phyloP scores from a whole-genome alignment of 1,140 invertebrate genomes.

The Drosophila tsacasi region DNA sequence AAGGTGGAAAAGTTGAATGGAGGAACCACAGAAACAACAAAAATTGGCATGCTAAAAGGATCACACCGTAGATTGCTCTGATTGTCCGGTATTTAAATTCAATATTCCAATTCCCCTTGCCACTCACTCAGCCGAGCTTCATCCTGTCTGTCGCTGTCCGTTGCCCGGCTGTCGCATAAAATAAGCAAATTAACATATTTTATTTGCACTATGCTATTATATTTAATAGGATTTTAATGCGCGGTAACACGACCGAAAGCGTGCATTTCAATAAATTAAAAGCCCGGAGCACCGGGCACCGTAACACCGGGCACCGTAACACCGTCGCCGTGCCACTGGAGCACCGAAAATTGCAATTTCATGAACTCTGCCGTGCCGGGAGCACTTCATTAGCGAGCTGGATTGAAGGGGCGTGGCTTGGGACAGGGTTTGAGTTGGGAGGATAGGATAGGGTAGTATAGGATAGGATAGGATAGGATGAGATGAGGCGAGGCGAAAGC shows the following conservation, averaged over 20 bases:
- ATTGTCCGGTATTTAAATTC: conserved; percentile 22
- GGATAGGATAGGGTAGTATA: conserved; percentile 6
- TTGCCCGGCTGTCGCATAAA: conserved; percentile 40
- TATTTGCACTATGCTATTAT: conserved; percentile 25
- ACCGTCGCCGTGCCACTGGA: background rate
- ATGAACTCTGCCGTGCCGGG: conserved; percentile 36
- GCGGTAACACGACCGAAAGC: conserved; percentile 27
- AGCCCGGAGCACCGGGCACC: background rate
- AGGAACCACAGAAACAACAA: background rate
- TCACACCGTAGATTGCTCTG: conserved; percentile 18
- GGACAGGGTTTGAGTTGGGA: conserved; percentile 10
- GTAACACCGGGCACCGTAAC: background rate
- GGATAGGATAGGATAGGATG: background rate
- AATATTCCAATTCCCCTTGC: conserved; percentile 16
- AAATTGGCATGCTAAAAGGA: conserved; percentile 8
- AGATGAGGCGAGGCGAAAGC: conserved; percentile 51
- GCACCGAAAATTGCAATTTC: conserved; percentile 53
- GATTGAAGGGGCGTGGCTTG: conserved; percentile 3
- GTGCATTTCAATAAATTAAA: conserved; percentile 44
- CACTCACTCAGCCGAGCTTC: no score
- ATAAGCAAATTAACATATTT: conserved; percentile 70
- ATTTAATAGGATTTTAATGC: conserved; percentile 70
- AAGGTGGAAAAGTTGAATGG: background rate
- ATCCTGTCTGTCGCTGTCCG: background rate
- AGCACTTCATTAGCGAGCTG: conserved; percentile 41